phyloP scores from a whole-genome alignment of 2,797 vertebrate species.

The Cheirogaleus major region DNA sequence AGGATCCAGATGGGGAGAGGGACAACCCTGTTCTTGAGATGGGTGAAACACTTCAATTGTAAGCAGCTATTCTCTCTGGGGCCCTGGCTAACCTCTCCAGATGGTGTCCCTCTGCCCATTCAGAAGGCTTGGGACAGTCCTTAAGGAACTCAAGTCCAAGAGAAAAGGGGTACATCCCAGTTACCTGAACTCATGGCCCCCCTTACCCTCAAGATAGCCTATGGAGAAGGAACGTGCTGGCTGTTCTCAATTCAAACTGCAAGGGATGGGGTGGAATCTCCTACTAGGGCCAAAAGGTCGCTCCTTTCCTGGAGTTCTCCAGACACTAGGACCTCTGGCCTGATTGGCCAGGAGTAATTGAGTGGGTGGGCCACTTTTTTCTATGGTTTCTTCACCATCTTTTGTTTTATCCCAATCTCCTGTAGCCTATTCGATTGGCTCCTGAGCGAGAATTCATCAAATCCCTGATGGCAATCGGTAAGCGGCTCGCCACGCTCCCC shows the following conservation, averaged over 20 bases:
- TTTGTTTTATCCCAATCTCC: neutral
- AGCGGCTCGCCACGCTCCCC: constrained; percentile 94
- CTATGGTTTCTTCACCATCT: neutral
- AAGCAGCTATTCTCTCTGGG: neutral
- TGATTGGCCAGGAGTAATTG: neutral
- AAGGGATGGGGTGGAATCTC: neutral
- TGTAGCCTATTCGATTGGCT: constrained; percentile 92
- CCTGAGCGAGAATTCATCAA: constrained; percentile 98
- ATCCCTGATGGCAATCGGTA: constrained; percentile 96
- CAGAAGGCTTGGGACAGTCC: neutral
- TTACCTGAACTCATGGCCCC: neutral
- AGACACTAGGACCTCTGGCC: neutral
- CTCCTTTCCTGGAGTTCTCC: neutral
- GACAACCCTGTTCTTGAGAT: neutral
- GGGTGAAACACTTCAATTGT: neutral
- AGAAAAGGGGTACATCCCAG: neutral
- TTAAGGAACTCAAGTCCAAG: neutral
- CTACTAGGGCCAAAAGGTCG: neutral
- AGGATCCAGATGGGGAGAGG: neutral
- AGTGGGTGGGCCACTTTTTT: neutral
- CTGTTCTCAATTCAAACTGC: neutral
- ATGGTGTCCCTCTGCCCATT: neutral
- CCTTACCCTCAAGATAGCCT: neutral
- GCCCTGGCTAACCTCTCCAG: neutral
- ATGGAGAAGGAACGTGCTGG: neutral